phyloP scores from a whole-genome alignment of 2,888 invertebrate genomes.

The Clistopyga incitator region DNA sequence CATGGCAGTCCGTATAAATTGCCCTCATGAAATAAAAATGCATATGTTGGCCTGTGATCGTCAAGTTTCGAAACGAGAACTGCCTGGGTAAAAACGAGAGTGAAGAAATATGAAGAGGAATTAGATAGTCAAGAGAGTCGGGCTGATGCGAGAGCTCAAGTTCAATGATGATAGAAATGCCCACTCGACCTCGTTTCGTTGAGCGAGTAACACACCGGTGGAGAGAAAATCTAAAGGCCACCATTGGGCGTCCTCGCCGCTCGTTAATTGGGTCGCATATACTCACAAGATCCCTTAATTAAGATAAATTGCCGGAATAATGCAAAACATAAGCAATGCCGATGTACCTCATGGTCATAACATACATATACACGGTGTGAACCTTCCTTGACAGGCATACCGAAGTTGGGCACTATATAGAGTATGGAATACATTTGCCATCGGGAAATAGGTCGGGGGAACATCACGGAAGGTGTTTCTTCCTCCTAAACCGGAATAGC shows the following conservation, averaged over 20 bases:
- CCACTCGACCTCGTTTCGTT: conserved; percentile 52
- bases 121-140: conserved; percentile 31
- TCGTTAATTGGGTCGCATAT: conserved; percentile 53
- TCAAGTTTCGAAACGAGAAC: neutral
- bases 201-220: neutral
- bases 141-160: conserved; percentile 23
- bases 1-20: neutral
- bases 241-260: conserved; percentile 1
- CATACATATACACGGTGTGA: neutral
- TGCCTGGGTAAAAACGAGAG: conserved; percentile 19
- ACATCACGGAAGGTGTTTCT: conserved; percentile 57
- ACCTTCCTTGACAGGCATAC: neutral
- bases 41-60: neutral
- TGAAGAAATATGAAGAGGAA: conserved; percentile 19
- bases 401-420: neutral
- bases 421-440: conserved; percentile 40
- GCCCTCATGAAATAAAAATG: neutral
- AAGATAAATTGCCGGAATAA: conserved; percentile 54
- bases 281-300: conserved; percentile 55
- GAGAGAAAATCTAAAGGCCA: conserved; percentile 22
- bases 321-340: conserved; percentile 47
- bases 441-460: conserved; percentile 34
- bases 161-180: conserved; percentile 52
- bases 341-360: conserved; percentile 7
- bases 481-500: conserved; percentile 10